These are phyloP conservation scores for Clarias laeviceps DNA, from an alignment of 2,797 vertebrate species.

Conservation along the genomic window DNA sequence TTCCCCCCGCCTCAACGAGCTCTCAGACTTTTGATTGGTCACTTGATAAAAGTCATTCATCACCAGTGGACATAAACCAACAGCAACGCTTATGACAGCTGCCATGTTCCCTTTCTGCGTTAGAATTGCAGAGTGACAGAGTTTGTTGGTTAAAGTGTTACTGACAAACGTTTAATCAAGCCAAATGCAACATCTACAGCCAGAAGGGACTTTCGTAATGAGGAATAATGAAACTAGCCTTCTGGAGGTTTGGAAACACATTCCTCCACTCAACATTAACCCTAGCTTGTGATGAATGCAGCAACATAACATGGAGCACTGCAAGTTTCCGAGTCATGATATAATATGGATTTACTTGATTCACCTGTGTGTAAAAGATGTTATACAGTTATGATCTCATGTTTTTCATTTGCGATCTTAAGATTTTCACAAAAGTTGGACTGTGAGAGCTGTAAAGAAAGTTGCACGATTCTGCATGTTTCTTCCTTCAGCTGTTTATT, in stretches of 20 bases:
- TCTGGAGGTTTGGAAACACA: constrained; percentile 52
- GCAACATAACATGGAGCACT: constrained; percentile 27
- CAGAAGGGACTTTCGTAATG: constrained; percentile 58
- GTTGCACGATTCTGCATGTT: neutral
- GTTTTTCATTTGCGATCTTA: neutral
- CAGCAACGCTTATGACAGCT: constrained; percentile 49
- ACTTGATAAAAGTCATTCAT: constrained; percentile 59
- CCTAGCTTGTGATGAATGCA: constrained; percentile 35
- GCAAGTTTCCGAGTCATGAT: constrained; percentile 38
- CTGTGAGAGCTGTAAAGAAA: neutral
- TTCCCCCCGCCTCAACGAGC: constrained; percentile 44
- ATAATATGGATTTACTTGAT: constrained; percentile 28
- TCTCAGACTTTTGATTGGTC: constrained; percentile 54
- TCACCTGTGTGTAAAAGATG: constrained; percentile 2
- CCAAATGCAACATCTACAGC: constrained; percentile 60
- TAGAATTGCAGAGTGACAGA: constrained; percentile 52
- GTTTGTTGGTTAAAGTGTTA: constrained; percentile 58
- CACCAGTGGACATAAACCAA: constrained; percentile 53
- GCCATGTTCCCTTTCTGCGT: constrained; percentile 55
- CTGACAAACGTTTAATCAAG: constrained; percentile 61
- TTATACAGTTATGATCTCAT: neutral
- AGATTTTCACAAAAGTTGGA: neutral
- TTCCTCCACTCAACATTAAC: constrained; percentile 41
- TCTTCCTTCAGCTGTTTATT: constrained; percentile 47
- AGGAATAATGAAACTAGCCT: constrained; percentile 59